Evolutionary conservation across 1,140 invertebrate genomes (phyloP).

Genomic region (Aricia agestis): DNA sequence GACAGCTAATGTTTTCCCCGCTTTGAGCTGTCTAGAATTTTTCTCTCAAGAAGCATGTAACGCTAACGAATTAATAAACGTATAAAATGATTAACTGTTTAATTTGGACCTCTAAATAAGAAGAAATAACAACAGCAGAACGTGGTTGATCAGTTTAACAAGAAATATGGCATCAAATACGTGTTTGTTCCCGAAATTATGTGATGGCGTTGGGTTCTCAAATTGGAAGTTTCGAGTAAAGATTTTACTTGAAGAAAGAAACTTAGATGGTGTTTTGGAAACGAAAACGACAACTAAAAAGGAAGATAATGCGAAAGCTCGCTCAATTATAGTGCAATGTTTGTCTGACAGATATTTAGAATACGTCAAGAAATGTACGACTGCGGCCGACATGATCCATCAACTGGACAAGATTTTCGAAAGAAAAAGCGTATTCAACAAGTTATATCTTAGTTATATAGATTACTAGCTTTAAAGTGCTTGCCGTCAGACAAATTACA

Average conservation of each 20-base stretch:
- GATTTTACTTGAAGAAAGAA: constrained; percentile 1
- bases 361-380: constrained; percentile 17
- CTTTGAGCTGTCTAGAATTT: too few species aligned
- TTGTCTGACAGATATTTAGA: constrained; percentile 20
- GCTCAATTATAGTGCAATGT: constrained; percentile 22
- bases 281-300: not conserved
- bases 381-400: constrained; percentile 20
- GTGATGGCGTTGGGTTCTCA: not conserved
- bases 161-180: too few species aligned
- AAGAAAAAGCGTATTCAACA: constrained; percentile 23
- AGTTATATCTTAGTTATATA: constrained; percentile 11
- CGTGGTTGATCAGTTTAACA: too few species aligned
- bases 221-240: constrained; percentile 1
- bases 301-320: constrained; percentile 21
- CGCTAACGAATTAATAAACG: too few species aligned
- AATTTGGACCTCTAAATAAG: too few species aligned
- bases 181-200: not conserved
- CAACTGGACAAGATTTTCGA: constrained; percentile 16
- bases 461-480: constrained; percentile 17
- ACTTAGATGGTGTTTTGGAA: not conserved
- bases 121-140: too few species aligned
- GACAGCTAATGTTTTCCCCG: too few species aligned
- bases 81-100: too few species aligned
- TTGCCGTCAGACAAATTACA: constrained; percentile 6
- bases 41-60: too few species aligned